Evolutionary conservation across 2,113 vertebrate species (phyloP), one percentile per base, ranked within the genome.

Genomic region (Dromiciops gliroides): DNA sequence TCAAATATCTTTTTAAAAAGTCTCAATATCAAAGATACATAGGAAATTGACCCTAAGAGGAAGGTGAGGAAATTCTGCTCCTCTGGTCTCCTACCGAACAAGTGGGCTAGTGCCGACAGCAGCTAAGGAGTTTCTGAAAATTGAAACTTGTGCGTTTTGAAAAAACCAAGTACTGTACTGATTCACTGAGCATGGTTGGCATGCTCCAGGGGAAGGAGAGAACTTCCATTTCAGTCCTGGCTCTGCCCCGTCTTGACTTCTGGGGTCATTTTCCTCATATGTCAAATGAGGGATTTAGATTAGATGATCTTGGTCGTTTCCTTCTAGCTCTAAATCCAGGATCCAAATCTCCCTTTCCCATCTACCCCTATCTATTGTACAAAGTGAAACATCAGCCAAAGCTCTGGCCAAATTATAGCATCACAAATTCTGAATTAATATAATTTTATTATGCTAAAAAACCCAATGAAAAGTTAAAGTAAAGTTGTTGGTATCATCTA

Each of bases 361-460:
- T 51, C 16, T 3, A 50, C 92, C 48, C 16, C 44, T 48, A 60
- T 90, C 14, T 37, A 52, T 16, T 12, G 14, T 37, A 89, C 89
- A n/a, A 91, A 93, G 47, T 25, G 91, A 95, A 91, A 92, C 11
- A 67, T 96, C n/a, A 90, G 49, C 52, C 89, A 48, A 19, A 94
- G 0, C 56, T 67, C 56, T 37, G 56, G 3, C 31, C 56, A 44
- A 53, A 16, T 89, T 94, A 60, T 1, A 3, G 53, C 50, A 51
- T 93, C 92, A 94, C 3, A 95, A 94, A 91, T 92, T 94, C 89
- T 92, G 95, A 95, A 44, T 48, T 37, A 89, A 92, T 89, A 4
- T 48, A 19, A 93, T 67, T 60, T 67, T 67, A 67, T 67, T 67
- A 67, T 67, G 28, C 56, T 67, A 10, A 31, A 3, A 67, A 10